Evolutionary conservation across 2,113 vertebrate species (phyloP).

Genomic region (Struthio camelus): DNA sequence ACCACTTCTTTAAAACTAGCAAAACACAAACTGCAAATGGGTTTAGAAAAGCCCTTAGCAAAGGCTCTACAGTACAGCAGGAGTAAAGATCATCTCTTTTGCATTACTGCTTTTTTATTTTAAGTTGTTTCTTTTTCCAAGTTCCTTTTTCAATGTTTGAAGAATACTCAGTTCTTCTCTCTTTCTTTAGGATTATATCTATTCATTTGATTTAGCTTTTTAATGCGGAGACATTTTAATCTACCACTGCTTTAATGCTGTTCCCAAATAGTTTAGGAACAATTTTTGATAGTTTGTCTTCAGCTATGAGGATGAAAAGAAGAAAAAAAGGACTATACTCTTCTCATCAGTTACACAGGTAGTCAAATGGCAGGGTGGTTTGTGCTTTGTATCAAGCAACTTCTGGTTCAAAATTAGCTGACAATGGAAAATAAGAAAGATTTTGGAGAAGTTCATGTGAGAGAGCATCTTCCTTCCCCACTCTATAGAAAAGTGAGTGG

Average conservation of each 20-base stretch:
- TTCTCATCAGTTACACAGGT: constrained; percentile 40
- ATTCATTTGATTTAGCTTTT: constrained; percentile 67
- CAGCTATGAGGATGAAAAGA: neutral
- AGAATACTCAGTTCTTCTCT: constrained; percentile 64
- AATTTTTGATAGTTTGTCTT: constrained; percentile 25
- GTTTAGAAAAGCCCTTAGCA: constrained; percentile 41
- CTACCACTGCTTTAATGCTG: constrained; percentile 53
- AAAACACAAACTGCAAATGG: constrained; percentile 37
- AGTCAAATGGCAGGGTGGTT: neutral
- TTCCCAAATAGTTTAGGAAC: constrained; percentile 35
- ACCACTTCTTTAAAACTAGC: constrained; percentile 30
- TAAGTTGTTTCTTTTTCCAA: constrained; percentile 24
- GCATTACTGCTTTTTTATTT: constrained; percentile 26
- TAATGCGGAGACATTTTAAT: constrained; percentile 58
- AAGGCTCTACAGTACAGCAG: constrained; percentile 17
- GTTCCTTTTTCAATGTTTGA: constrained; percentile 56
- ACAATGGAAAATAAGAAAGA: neutral
- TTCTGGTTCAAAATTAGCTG: neutral
- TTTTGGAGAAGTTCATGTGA: neutral
- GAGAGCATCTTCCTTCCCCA: neutral
- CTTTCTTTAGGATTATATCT: constrained; percentile 59
- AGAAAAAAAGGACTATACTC: neutral
- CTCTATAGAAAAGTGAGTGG: accelerated
- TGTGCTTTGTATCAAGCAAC: neutral
- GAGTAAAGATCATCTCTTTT: constrained; percentile 57